A percentile compares a stretch with the other conserved stretches of the same genome.
Evolutionary conservation across 2,888 invertebrate species (phyloP).

Genomic region (Ceratothoa steindachneri): DNA sequence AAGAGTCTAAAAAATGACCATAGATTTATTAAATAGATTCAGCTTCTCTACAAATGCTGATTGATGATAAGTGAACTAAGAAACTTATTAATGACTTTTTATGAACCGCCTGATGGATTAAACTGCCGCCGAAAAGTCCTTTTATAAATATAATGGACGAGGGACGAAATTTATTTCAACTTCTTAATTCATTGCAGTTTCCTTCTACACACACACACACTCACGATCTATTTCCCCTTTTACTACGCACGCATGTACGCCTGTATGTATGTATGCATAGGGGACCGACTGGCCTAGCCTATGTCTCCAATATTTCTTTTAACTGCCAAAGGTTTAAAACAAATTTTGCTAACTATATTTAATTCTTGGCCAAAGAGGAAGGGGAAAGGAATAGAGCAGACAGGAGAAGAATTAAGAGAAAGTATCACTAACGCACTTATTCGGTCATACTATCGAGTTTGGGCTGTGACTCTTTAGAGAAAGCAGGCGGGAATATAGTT

Average conservation of each 20-base stretch:
- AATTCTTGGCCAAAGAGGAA: too few relatives aligned
- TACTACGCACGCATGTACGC: not conserved
- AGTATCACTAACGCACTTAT: too few relatives aligned
- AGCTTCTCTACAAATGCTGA: not conserved
- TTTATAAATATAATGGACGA: not conserved
- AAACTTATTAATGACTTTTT: not conserved
- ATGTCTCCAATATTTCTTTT: too few relatives aligned
- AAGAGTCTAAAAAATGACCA: not conserved
- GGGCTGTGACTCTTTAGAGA: too few relatives aligned
- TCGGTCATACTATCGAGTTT: too few relatives aligned
- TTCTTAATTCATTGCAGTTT: not conserved
- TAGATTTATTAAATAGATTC: not conserved
- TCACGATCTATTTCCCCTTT: not conserved
- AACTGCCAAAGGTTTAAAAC: too few relatives aligned
- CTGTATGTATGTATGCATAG: not conserved
- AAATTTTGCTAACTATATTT: too few relatives aligned
- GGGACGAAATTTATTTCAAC: not conserved
- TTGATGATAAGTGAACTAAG: not conserved
- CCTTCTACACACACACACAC: constrained; percentile 4
- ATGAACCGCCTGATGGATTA: not conserved
- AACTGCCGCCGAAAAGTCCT: not conserved
- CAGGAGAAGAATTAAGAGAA: too few relatives aligned
- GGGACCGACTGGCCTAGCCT: not conserved
- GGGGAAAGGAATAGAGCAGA: too few relatives aligned
- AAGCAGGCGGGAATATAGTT: too few relatives aligned